These are phyloP conservation scores for Allophyes oxyacanthae DNA, from an alignment of 2,888 invertebrate species.

Conservation along the genomic window DNA sequence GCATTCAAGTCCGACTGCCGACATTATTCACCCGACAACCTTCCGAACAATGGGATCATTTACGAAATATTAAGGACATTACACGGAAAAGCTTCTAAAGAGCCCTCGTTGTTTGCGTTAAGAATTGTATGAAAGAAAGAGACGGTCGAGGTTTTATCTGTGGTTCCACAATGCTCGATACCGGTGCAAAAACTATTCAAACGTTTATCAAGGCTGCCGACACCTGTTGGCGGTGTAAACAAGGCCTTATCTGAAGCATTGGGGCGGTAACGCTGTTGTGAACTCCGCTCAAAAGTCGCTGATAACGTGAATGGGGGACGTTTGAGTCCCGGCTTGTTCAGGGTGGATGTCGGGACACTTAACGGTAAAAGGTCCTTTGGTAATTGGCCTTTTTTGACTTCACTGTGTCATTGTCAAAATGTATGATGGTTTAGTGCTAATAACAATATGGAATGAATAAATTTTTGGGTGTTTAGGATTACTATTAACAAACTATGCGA, in stretches of 20 bases:
- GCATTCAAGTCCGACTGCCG: constrained; percentile 53
- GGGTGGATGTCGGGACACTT: constrained; percentile 13
- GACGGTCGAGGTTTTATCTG: constrained; percentile 58
- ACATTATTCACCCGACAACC: constrained; percentile 58
- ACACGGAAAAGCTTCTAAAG: constrained; percentile 72
- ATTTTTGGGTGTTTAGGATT: no score
- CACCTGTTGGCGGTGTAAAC: constrained; percentile 74
- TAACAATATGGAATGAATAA: no score
- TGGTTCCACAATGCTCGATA: constrained; percentile 63
- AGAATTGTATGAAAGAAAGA: constrained; percentile 60
- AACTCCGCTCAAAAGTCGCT: constrained; percentile 42
- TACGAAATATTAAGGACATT: constrained; percentile 75
- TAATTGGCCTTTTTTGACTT: constrained; percentile 35
- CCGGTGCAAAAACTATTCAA: constrained; percentile 76
- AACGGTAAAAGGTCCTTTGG: constrained; percentile 21
- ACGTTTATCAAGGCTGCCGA: constrained; percentile 58
- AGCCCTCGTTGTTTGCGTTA: constrained; percentile 60
- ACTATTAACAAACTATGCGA: no score
- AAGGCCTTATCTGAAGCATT: constrained; percentile 50
- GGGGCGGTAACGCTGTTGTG: constrained; percentile 38
- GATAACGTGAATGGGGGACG: constrained; percentile 50
- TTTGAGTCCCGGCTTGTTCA: constrained; percentile 25
- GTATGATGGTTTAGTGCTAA: constrained; percentile 4
- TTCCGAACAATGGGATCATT: constrained; percentile 64
- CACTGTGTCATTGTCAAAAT: constrained; percentile 3